A percentile compares a stretch with the other conserved stretches of the same genome.
These are phyloP conservation scores for Polyommatus icarus DNA, from an alignment of 2,888 invertebrate genomes.

Conservation along the genomic window DNA sequence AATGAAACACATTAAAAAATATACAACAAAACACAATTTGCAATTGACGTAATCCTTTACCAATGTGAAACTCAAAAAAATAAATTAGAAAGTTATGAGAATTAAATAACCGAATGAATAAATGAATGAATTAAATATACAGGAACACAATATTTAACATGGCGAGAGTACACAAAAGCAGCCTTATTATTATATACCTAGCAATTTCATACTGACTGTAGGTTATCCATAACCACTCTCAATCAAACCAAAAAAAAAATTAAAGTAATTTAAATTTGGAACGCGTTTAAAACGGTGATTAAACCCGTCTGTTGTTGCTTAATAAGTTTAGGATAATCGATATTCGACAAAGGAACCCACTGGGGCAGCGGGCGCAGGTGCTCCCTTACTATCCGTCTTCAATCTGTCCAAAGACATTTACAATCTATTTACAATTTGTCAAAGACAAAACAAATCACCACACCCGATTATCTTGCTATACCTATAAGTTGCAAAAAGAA, in stretches of 20 bases:
- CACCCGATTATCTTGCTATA: background rate
- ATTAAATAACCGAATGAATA: too few relatives aligned
- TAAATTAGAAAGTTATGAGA: too few relatives aligned
- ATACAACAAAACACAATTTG: too few relatives aligned
- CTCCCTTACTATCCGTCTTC: background rate
- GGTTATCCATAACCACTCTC: background rate
- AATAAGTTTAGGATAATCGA: slow-evolving; percentile 33
- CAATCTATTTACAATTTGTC: slow-evolving; percentile 18
- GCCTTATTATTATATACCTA: too few relatives aligned
- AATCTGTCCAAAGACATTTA: slow-evolving; percentile 20
- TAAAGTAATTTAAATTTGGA: background rate
- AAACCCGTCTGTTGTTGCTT: slow-evolving; percentile 29
- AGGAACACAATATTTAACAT: too few relatives aligned
- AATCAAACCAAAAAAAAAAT: background rate
- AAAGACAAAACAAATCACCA: slow-evolving; percentile 1
- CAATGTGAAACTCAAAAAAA: too few relatives aligned
- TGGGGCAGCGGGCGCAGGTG: slow-evolving; percentile 31
- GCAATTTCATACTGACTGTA: too few relatives aligned
- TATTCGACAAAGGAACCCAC: slow-evolving; percentile 32
- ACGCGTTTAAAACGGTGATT: slow-evolving; percentile 17
- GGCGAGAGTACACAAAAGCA: too few relatives aligned
- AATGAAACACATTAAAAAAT: too few relatives aligned
- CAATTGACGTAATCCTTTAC: too few relatives aligned
- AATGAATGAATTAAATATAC: too few relatives aligned
- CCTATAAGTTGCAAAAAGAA: too few relatives aligned